A percentile compares a stretch with the other conserved stretches of the same genome.
These are phyloP conservation scores for Scaptomyza montana DNA, from an alignment of 1,140 invertebrate species.

Conservation along the genomic window DNA sequence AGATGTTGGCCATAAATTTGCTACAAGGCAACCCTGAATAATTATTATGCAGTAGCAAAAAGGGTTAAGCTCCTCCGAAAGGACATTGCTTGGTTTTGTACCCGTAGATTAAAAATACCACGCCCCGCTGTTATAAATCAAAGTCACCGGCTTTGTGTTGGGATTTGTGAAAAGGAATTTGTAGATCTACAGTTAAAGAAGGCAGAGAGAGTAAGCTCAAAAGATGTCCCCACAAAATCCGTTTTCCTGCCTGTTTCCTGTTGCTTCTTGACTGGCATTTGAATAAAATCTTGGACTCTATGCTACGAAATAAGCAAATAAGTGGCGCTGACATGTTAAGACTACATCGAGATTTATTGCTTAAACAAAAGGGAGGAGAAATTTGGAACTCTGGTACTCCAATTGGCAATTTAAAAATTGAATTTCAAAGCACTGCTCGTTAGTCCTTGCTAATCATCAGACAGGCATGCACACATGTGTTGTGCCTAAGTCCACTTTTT, in stretches of 20 bases:
- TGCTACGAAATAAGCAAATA: constrained; percentile 55
- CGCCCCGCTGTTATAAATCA: constrained; percentile 76
- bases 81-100: constrained; percentile 31
- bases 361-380: background rate
- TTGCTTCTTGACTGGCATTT: constrained; percentile 66
- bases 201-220: background rate
- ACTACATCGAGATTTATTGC: constrained; percentile 65
- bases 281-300: constrained; percentile 60
- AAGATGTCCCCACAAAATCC: background rate
- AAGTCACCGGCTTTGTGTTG: constrained; percentile 71
- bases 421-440: constrained; percentile 57
- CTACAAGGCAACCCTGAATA: constrained; percentile 38
- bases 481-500: constrained; percentile 32
- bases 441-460: constrained; percentile 58
- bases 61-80: constrained; percentile 29
- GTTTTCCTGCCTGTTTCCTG: constrained; percentile 48
- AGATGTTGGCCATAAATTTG: constrained; percentile 71
- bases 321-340: constrained; percentile 77
- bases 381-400: background rate
- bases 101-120: constrained; percentile 74
- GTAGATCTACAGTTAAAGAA: constrained; percentile 34
- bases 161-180: constrained; percentile 76
- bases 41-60: constrained; percentile 47
- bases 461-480: constrained; percentile 36
- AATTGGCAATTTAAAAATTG: constrained; percentile 76